Base-by-base conservation (phyloP, 1,140 invertebrate species). In the Ylistrum balloti region DNA sequence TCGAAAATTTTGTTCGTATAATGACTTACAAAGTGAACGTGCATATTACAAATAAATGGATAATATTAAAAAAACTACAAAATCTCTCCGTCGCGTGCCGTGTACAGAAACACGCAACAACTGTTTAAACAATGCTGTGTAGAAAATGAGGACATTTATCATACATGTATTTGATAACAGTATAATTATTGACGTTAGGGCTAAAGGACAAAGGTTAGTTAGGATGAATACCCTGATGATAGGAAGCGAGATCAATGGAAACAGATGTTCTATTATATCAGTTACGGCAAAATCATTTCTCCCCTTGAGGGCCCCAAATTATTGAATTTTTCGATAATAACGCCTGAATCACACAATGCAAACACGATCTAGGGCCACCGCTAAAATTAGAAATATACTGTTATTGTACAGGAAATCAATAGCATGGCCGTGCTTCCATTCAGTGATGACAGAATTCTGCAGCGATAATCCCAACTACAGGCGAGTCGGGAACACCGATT, bases 251-350 rank as follows among this genome's bases (percentile, higher is more conserved):
- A 13, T 45, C 41, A 45, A 45, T 45, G 41, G 41, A 74, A 74
- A 74, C 56, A 74, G 56, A 74, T 74, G 56, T 74, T 74, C 56
- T n/a, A 74, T 74, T 74, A 28, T 74, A 74, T 74, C 56, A 28
- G 5, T 74, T 28, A 74, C 56, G 28, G 56, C 9, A n/a, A 74
- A 74, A 74, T 74, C 15, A 74, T 9, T 74, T 74, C 13, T 13
- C 56, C 56, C 56, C n/a, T 74, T 11, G n/a, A 17, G 56, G 22
- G 56, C 56, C 56, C 28, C 56, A 74, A 74, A 74, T 74, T 74
- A 74, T 74, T 74, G 56, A 74, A 74, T 74, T 74, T 74, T 74
- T 74, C 56, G 56, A 74, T 74, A 74, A 74, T 74, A 74, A 74
- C 11, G 56, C 28, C 56, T 74, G 56, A 74, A 74, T 74, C 56